phyloP scores from a whole-genome alignment of 2,797 vertebrate genomes.

The Argyrosomus regius region DNA sequence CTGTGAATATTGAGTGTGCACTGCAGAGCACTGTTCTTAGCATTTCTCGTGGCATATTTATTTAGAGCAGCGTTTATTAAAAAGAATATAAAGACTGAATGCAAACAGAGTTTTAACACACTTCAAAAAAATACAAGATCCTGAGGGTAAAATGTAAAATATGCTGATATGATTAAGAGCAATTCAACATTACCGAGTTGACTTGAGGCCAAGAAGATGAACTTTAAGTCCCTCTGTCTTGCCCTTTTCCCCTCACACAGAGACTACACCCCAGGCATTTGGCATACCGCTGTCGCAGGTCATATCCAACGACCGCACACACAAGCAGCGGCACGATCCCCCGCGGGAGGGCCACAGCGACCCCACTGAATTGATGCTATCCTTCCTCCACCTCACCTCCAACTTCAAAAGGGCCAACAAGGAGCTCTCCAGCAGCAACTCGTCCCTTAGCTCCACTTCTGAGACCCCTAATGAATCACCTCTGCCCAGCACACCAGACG shows the following conservation, averaged over 20 bases:
- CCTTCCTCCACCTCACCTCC: constrained; percentile 91
- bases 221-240: constrained; percentile 50
- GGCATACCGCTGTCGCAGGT: constrained; percentile 96
- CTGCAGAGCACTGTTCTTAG: constrained; percentile 25
- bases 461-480: constrained; percentile 93
- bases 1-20: constrained; percentile 57
- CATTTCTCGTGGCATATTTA: constrained; percentile 34
- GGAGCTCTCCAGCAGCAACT: constrained; percentile 99
- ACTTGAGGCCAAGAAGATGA: constrained; percentile 49
- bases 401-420: constrained; percentile 90
- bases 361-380: constrained; percentile 90
- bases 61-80: constrained; percentile 42
- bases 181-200: constrained; percentile 37
- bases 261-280: constrained; percentile 93
- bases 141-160: constrained; percentile 7
- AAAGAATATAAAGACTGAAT: constrained; percentile 16
- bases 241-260: constrained; percentile 76
- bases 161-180: constrained; percentile 12
- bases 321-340: constrained; percentile 93
- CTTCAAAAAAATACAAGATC: constrained; percentile 2
- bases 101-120: not conserved
- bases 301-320: constrained; percentile 94
- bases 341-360: constrained; percentile 91
- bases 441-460: constrained; percentile 96
- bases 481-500: constrained; percentile 88